These are phyloP conservation scores for Cheilosia grossa DNA, from an alignment of 2,888 invertebrate species.

Conservation along the genomic window DNA sequence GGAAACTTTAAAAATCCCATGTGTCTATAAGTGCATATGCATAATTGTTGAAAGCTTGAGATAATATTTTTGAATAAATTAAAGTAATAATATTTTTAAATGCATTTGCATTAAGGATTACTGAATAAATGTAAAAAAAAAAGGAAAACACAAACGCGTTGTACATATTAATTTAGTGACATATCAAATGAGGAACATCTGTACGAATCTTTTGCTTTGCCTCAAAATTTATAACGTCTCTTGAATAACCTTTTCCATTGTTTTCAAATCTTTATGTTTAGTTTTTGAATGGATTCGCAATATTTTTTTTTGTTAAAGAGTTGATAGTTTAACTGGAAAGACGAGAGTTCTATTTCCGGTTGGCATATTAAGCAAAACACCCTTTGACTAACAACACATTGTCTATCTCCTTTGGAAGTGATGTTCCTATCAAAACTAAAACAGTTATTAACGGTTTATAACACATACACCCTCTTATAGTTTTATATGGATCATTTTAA, in stretches of 20 bases:
- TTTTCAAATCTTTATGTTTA: background rate
- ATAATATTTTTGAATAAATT: conserved; percentile 53
- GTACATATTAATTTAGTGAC: conserved; percentile 70
- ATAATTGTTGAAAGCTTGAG: conserved; percentile 71
- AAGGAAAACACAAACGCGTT: background rate
- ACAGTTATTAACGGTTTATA: conserved; percentile 29
- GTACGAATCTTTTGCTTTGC: background rate
- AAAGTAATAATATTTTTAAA: conserved; percentile 47
- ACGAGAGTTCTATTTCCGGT: background rate
- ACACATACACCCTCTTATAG: conserved; percentile 13
- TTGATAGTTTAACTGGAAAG: background rate
- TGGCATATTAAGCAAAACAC: too few species aligned
- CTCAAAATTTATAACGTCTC: background rate
- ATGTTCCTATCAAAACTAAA: background rate
- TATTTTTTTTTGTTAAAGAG: background rate
- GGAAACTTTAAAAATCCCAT: conserved; percentile 66
- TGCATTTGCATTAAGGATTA: conserved; percentile 62
- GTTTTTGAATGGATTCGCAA: background rate
- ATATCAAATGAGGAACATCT: conserved; percentile 54
- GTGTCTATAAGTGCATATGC: conserved; percentile 63
- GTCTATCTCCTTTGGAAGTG: background rate
- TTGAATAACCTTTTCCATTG: background rate
- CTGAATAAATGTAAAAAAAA: conserved; percentile 49
- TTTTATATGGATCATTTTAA: conserved; percentile 44
- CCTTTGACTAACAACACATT: too few species aligned